Conservation (phyloP, 2,797 vertebrate species). For the Eurystomus glaucurus region DNA sequence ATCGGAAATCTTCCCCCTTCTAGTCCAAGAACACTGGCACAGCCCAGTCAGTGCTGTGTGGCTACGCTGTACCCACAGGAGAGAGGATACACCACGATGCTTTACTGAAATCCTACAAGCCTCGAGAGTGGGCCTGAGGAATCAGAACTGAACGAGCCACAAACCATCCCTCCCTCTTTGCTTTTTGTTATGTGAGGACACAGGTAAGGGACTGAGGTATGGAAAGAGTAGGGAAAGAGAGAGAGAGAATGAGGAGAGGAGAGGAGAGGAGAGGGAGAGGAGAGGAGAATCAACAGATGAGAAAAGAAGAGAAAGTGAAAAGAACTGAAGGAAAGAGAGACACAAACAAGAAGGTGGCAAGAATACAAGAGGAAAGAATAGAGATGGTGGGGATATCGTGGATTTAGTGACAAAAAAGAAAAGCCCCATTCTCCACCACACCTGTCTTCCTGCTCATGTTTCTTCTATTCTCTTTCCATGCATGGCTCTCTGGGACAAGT, state of each 20-base stretch:
- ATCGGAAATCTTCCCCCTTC: constrained; percentile 35
- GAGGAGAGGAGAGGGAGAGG: background rate
- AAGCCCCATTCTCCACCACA: background rate
- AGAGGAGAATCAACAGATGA: background rate
- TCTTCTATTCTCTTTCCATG: background rate
- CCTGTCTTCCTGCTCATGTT: background rate
- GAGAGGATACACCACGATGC: background rate
- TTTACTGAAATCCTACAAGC: background rate
- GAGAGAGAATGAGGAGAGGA: background rate
- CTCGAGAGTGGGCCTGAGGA: background rate
- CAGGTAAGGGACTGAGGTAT: background rate
- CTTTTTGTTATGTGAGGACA: background rate
- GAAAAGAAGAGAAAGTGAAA: background rate
- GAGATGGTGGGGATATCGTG: background rate
- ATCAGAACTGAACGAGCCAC: background rate
- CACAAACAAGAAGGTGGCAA: background rate
- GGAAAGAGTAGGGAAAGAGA: background rate
- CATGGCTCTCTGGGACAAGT: background rate
- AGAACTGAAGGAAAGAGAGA: background rate
- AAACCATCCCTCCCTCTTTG: background rate
- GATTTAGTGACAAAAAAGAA: background rate
- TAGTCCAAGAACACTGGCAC: background rate
- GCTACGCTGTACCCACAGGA: background rate
- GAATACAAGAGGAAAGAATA: background rate
- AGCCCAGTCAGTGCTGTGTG: background rate